phyloP scores from a whole-genome alignment of 2,888 invertebrate genomes.

The Troilus luridus region DNA sequence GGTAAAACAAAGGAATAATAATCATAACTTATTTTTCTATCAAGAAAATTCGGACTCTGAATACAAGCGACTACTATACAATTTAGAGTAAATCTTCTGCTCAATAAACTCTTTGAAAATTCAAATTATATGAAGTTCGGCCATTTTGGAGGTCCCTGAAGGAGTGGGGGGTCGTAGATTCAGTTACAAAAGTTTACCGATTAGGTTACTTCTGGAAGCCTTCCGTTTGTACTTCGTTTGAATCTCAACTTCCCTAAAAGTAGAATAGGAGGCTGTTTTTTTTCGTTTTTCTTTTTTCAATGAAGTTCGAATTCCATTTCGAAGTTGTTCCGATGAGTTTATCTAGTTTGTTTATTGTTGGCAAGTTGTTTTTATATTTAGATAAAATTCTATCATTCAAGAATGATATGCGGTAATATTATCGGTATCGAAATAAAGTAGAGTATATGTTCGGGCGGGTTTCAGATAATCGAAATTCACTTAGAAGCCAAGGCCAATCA shows the following conservation, averaged over 20 bases:
- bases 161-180: neutral
- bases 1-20: no score
- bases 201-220: slow-evolving; percentile 24
- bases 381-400: neutral
- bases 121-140: slow-evolving; percentile 34
- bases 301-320: slow-evolving; percentile 19
- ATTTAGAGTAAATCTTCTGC: slow-evolving; percentile 11
- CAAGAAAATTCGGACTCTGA: neutral
- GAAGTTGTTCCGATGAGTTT: slow-evolving; percentile 4
- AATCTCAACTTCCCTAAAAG: slow-evolving; percentile 34
- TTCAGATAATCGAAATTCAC: no score
- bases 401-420: no score
- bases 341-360: slow-evolving; percentile 6
- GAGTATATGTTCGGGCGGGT: no score
- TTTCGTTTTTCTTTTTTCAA: neutral
- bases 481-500: no score
- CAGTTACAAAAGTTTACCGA: slow-evolving; percentile 43
- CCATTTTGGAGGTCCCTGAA: neutral
- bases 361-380: neutral
- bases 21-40: neutral
- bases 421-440: no score
- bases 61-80: neutral
- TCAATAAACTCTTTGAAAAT: slow-evolving; percentile 30
- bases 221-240: slow-evolving; percentile 28
- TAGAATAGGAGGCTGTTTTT: neutral